Conservation (phyloP, 2,888 invertebrate genomes). For the Biston betularia region DNA sequence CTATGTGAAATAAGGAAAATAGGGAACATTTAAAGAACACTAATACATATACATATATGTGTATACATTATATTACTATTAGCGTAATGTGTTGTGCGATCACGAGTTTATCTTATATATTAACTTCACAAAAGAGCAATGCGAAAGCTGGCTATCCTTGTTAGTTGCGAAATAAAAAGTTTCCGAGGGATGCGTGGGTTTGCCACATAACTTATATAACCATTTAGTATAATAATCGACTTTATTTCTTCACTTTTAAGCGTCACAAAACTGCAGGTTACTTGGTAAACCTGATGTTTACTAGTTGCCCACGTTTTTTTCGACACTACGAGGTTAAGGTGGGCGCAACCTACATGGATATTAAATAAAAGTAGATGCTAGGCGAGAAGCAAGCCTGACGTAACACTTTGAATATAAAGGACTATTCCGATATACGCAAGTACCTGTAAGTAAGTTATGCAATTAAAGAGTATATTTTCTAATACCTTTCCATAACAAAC, state of each 20-base stretch:
- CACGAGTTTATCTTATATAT: slow-evolving; percentile 12
- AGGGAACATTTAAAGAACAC: no score
- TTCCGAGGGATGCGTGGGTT: slow-evolving; percentile 68
- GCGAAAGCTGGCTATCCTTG: slow-evolving; percentile 70
- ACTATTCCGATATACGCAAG: background rate
- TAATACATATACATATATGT: background rate
- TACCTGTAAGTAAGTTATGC: background rate
- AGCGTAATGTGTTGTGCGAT: background rate
- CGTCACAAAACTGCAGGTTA: slow-evolving; percentile 38
- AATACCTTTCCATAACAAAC: no score
- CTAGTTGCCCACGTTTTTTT: slow-evolving; percentile 74
- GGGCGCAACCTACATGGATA: slow-evolving; percentile 74
- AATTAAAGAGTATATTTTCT: background rate
- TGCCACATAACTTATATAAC: slow-evolving; percentile 24
- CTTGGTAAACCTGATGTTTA: slow-evolving; percentile 54
- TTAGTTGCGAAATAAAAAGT: slow-evolving; percentile 73
- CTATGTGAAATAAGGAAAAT: no score
- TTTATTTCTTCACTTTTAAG: slow-evolving; percentile 50
- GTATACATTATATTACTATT: background rate
- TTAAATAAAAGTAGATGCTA: slow-evolving; percentile 66
- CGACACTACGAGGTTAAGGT: slow-evolving; percentile 61
- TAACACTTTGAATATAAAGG: slow-evolving; percentile 56
- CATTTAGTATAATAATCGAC: slow-evolving; percentile 33
- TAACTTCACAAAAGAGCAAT: slow-evolving; percentile 48
- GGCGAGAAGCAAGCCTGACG: slow-evolving; percentile 63